Percentiles rank a stretch among this genome's conserved stretches.
These are phyloP conservation scores for Moxostoma hubbsi DNA, from an alignment of 2,797 vertebrate genomes.

Conservation along the genomic window DNA sequence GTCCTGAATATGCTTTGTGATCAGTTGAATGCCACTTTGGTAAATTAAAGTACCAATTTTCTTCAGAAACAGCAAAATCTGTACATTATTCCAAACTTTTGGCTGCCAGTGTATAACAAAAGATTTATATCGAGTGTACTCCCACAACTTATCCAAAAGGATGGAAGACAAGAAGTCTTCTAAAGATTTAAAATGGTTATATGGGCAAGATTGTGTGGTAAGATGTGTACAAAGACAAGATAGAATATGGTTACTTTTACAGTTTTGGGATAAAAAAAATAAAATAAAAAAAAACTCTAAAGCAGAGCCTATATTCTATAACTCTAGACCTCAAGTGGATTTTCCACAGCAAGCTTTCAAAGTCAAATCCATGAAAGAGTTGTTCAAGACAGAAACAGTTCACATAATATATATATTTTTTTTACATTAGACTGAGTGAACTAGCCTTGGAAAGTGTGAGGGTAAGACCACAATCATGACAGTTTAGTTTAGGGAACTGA, in stretches of 20 bases:
- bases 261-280: slow-evolving; percentile 46
- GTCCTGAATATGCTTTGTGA: too few relatives aligned
- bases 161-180: background rate
- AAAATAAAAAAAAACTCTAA: slow-evolving; percentile 42
- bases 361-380: slow-evolving; percentile 44
- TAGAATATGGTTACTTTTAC: slow-evolving; percentile 34
- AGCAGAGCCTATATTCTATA: slow-evolving; percentile 22
- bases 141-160: slow-evolving; percentile 13
- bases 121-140: slow-evolving; percentile 21
- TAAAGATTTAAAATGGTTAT: slow-evolving; percentile 11
- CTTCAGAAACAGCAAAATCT: too few relatives aligned
- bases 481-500: slow-evolving; percentile 43
- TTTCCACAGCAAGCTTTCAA: slow-evolving; percentile 40
- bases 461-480: slow-evolving; percentile 43
- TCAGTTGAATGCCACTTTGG: too few relatives aligned
- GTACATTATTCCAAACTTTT: too few relatives aligned
- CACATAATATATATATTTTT: slow-evolving; percentile 26
- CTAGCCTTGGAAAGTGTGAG: slow-evolving; percentile 27
- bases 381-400: slow-evolving; percentile 40
- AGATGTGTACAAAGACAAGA: slow-evolving; percentile 11
- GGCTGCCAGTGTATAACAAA: background rate
- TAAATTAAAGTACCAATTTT: too few relatives aligned
- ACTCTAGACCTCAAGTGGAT: slow-evolving; percentile 38
- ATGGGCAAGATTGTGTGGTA: background rate
- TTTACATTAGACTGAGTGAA: slow-evolving; percentile 8